A percentile compares a stretch with the other conserved stretches of the same genome.
Conservation (phyloP, 2,797 vertebrate species). For the Semotilus atromaculatus region DNA sequence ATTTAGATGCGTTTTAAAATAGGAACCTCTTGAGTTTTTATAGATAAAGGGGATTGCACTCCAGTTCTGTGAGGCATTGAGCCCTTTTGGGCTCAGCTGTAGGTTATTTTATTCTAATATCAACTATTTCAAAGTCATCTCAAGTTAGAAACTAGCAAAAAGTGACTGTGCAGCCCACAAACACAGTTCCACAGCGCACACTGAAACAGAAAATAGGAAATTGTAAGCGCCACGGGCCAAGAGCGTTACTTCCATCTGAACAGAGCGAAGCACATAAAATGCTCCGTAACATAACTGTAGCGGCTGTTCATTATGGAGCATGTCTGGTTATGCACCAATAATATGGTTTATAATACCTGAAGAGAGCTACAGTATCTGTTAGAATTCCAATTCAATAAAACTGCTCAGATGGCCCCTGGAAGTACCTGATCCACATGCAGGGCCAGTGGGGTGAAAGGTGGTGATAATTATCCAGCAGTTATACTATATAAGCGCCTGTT, state of each 20-base stretch:
- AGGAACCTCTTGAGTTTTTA: conserved; percentile 26
- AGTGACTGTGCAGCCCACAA: conserved; percentile 19
- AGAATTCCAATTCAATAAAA: not conserved
- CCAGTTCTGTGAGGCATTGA: not conserved
- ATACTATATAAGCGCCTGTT: no score
- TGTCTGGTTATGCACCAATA: not conserved
- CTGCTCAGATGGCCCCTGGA: not conserved
- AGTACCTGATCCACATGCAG: not conserved
- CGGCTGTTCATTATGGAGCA: conserved; percentile 20
- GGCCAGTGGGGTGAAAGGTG: no score
- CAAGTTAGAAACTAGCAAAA: conserved; percentile 34
- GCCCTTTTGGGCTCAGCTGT: conserved; percentile 23
- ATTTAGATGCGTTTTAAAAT: conserved; percentile 44
- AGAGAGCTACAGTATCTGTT: not conserved
- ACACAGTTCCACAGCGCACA: not conserved
- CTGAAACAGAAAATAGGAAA: conserved; percentile 19
- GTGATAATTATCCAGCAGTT: no score
- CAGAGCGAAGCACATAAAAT: conserved; percentile 1
- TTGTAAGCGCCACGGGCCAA: not conserved
- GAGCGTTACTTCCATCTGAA: not conserved
- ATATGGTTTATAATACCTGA: not conserved
- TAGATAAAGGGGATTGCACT: conserved; percentile 32
- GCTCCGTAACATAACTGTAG: not conserved
- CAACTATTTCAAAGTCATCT: conserved; percentile 49
- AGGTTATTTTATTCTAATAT: conserved; percentile 42